Conservation (phyloP, 2,888 invertebrate genomes). For the Volucella zonaria region DNA sequence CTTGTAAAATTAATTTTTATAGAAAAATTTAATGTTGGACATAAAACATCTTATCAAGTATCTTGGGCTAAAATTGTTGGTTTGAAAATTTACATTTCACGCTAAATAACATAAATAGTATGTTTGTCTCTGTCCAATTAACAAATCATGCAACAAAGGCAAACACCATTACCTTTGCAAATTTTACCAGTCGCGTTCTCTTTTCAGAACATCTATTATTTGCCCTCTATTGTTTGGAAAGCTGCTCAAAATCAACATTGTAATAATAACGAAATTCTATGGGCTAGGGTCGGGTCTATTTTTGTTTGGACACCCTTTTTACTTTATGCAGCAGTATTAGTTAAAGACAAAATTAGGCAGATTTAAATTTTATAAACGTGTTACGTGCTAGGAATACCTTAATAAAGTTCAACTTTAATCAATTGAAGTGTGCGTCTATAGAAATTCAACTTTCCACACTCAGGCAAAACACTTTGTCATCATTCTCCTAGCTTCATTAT, state of each 20-base stretch:
- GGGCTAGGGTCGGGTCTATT: constrained; percentile 1
- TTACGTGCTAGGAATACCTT: constrained; percentile 61
- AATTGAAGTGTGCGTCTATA: constrained; percentile 50
- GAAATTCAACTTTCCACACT: constrained; percentile 1
- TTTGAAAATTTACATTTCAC: too few relatives aligned
- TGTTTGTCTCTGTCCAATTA: constrained; percentile 16
- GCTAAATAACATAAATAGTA: too few relatives aligned
- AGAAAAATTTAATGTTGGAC: too few relatives aligned
- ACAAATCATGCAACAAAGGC: constrained; percentile 35
- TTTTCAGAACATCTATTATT: too few relatives aligned
- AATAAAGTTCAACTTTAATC: constrained; percentile 60
- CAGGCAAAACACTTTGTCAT: constrained; percentile 11
- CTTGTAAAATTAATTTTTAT: too few relatives aligned
- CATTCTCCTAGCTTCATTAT: constrained; percentile 25
- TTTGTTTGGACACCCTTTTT: constrained; percentile 44
- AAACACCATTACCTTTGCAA: constrained; percentile 41
- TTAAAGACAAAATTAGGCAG: constrained; percentile 45
- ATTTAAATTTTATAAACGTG: constrained; percentile 36
- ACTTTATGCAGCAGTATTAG: not conserved
- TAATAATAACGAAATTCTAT: constrained; percentile 11
- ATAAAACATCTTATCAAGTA: too few relatives aligned
- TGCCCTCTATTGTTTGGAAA: constrained; percentile 23
- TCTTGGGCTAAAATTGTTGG: too few relatives aligned
- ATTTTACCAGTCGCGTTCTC: too few relatives aligned
- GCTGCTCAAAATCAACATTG: constrained; percentile 35